Percentiles rank a stretch among this genome's conserved stretches.
phyloP scores from a whole-genome alignment of 2,113 vertebrate genomes.

The Glaucidium brasilianum region DNA sequence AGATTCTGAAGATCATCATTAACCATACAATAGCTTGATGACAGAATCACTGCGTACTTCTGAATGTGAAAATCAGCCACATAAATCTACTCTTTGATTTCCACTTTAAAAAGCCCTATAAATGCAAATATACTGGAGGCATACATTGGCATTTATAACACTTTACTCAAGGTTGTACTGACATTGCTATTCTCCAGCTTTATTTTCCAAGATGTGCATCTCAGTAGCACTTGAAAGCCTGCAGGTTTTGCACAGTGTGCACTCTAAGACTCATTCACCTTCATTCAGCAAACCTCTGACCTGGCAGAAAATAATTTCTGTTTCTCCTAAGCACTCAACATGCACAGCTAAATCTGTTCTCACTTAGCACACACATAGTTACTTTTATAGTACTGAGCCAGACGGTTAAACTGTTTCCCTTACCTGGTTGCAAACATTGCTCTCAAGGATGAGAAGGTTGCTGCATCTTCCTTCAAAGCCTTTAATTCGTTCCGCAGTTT shows the following conservation, averaged over 20 bases:
- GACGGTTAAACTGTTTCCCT: neutral
- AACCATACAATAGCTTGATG: neutral
- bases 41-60: neutral
- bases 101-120: conserved; percentile 30
- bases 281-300: neutral
- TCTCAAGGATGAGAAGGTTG: conserved; percentile 96
- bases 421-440: conserved; percentile 99
- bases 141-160: neutral
- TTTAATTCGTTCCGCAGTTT: conserved; percentile 97
- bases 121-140: conserved; percentile 41
- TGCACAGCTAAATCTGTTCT: neutral
- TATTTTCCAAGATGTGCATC: neutral
- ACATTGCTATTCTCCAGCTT: conserved; percentile 23
- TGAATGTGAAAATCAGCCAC: conserved; percentile 1
- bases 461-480: conserved; percentile 97
- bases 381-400: neutral
- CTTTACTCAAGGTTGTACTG: conserved; percentile 26
- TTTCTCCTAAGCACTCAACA: neutral
- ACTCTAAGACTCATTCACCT: neutral
- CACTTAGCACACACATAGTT: neutral
- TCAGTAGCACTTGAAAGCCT: neutral
- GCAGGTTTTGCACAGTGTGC: neutral
- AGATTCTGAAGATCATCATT: conserved; percentile 12
- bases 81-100: conserved; percentile 35
- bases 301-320: neutral